Conservation (phyloP, 1,140 invertebrate species). For the Zaprionus kolodkinae region DNA sequence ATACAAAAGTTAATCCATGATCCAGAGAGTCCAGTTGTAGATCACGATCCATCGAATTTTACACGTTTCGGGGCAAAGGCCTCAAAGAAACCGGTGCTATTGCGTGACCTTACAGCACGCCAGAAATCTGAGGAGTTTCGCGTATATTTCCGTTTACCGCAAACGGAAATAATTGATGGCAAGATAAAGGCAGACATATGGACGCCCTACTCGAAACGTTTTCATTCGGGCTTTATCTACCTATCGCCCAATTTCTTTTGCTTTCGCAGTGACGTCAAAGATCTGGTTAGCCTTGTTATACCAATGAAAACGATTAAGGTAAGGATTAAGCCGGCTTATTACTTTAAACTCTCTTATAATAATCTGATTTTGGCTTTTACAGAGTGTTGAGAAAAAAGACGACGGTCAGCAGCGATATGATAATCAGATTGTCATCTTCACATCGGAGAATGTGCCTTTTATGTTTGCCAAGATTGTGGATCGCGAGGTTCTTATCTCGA, state of each 20-base stretch:
- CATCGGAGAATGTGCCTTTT: conserved; percentile 91
- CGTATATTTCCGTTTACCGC: conserved; percentile 93
- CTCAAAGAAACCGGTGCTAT: conserved; percentile 93
- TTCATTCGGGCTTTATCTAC: conserved; percentile 95
- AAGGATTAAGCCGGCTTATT: not conserved
- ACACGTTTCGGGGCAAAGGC: conserved; percentile 89
- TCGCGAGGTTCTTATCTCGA: conserved; percentile 94
- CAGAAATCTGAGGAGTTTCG: conserved; percentile 95
- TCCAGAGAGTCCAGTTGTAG: conserved; percentile 80
- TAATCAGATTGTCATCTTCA: conserved; percentile 93
- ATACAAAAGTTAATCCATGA: conserved; percentile 91
- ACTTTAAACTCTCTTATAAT: not conserved
- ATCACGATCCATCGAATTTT: conserved; percentile 67
- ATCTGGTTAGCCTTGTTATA: conserved; percentile 94
- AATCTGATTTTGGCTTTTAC: not conserved
- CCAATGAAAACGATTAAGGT: conserved; percentile 88
- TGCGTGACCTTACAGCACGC: conserved; percentile 97
- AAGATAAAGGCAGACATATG: conserved; percentile 92
- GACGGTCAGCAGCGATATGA: conserved; percentile 85
- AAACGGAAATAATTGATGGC: conserved; percentile 96
- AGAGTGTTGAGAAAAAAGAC: conserved; percentile 86
- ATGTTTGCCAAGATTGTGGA: conserved; percentile 95
- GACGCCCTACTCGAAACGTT: conserved; percentile 97
- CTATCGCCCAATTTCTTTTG: conserved; percentile 98
- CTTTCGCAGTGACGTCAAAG: conserved; percentile 95